phyloP scores from a whole-genome alignment of 2,797 vertebrate species.

The Silurus lanzhouensis region DNA sequence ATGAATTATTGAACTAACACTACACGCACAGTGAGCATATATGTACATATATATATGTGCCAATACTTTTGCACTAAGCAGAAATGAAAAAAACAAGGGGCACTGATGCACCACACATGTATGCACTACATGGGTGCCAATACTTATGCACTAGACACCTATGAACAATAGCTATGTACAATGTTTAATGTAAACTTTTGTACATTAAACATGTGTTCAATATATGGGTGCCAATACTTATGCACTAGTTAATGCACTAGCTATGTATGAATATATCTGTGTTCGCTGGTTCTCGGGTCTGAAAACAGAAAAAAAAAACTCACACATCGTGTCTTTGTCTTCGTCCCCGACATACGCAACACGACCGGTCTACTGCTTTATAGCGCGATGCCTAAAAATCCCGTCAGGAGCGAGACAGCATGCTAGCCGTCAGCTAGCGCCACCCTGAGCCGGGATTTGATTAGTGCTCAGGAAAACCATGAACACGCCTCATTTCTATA shows the following conservation, averaged over 20 bases:
- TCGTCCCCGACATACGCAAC: not conserved
- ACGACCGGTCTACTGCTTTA: not conserved
- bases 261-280: too few relatives aligned
- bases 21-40: not conserved
- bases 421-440: slow-evolving; percentile 17
- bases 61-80: not conserved
- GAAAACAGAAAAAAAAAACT: too few relatives aligned
- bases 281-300: too few relatives aligned
- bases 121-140: not conserved
- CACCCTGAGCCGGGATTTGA: slow-evolving; percentile 10
- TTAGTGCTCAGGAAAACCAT: not conserved
- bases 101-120: too few relatives aligned
- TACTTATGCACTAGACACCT: not conserved
- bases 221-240: too few relatives aligned
- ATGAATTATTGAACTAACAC: too few relatives aligned
- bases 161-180: too few relatives aligned
- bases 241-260: too few relatives aligned
- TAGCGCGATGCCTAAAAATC: slow-evolving; percentile 6
- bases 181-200: too few relatives aligned
- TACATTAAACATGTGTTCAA: too few relatives aligned
- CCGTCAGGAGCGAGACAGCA: not conserved
- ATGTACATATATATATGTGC: not conserved
- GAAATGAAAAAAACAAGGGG: not conserved
- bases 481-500: not conserved
- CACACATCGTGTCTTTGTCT: not conserved